Percentiles rank a stretch among this genome's conserved stretches.
Conservation (phyloP, 2,888 invertebrate genomes). For the Nephrotoma flavescens region DNA sequence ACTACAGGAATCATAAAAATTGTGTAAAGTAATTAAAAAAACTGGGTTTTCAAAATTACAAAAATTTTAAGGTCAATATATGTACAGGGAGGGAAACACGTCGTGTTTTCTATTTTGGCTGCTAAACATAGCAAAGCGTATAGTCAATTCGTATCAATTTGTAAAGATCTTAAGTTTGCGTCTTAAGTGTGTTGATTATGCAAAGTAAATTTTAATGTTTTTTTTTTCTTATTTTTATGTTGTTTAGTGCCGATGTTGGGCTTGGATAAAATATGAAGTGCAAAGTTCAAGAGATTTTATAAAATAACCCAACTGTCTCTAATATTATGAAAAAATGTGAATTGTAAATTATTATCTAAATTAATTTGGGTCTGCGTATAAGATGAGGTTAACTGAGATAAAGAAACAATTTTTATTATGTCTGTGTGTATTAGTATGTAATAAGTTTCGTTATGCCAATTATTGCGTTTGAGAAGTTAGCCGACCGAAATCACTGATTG, state of each 20-base stretch:
- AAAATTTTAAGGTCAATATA: neutral
- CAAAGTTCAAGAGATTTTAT: neutral
- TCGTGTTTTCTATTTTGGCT: neutral
- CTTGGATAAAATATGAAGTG: neutral
- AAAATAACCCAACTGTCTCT: neutral
- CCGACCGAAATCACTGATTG: no score
- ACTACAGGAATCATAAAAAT: neutral
- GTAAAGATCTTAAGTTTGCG: neutral
- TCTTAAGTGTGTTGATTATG: neutral
- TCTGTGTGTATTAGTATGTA: no score
- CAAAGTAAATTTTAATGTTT: neutral
- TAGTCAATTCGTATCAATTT: neutral
- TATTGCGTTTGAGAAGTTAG: neutral
- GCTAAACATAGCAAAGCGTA: neutral
- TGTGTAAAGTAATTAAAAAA: neutral
- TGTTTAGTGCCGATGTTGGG: neutral
- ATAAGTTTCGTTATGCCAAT: neutral
- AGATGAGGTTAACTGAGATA: neutral
- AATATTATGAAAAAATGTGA: neutral
- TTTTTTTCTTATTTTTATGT: neutral
- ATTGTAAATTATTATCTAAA: neutral
- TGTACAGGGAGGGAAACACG: neutral
- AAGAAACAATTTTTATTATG: neutral
- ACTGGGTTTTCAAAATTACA: neutral
- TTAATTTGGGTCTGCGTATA: neutral